phyloP scores from a whole-genome alignment of 1,140 invertebrate genomes.

The Melitaea cinxia region DNA sequence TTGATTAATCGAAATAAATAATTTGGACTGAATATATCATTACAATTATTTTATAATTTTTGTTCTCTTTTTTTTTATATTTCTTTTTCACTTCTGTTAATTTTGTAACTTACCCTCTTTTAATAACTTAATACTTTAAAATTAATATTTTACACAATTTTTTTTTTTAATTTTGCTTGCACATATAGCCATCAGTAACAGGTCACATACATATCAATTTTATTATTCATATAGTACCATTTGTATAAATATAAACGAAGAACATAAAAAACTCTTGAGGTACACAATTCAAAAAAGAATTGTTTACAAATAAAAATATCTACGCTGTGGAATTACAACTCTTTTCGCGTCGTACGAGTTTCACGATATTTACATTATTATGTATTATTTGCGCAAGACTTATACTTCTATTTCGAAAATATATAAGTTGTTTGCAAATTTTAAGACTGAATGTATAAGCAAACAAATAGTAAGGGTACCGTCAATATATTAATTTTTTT shows the following conservation, averaged over 20 bases:
- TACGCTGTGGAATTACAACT: neutral
- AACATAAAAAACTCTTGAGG: slow-evolving; percentile 36
- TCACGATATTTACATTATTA: neutral
- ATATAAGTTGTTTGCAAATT: too few relatives aligned
- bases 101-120: too few relatives aligned
- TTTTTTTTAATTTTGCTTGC: neutral
- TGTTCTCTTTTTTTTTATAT: too few relatives aligned
- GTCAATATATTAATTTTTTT: too few relatives aligned
- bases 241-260: slow-evolving; percentile 59
- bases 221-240: slow-evolving; percentile 37
- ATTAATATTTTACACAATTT: neutral
- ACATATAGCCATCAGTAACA: neutral
- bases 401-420: too few relatives aligned
- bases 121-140: neutral
- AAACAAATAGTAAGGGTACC: too few relatives aligned
- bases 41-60: too few relatives aligned
- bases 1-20: neutral
- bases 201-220: neutral
- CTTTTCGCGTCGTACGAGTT: neutral
- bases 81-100: too few relatives aligned
- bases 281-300: slow-evolving; percentile 36
- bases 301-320: slow-evolving; percentile 28
- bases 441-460: too few relatives aligned
- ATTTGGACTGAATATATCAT: neutral
- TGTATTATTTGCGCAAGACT: too few relatives aligned